A percentile compares a stretch with the other conserved stretches of the same genome.
Conservation (phyloP, 2,888 invertebrate species). For the Agrotis puta region DNA sequence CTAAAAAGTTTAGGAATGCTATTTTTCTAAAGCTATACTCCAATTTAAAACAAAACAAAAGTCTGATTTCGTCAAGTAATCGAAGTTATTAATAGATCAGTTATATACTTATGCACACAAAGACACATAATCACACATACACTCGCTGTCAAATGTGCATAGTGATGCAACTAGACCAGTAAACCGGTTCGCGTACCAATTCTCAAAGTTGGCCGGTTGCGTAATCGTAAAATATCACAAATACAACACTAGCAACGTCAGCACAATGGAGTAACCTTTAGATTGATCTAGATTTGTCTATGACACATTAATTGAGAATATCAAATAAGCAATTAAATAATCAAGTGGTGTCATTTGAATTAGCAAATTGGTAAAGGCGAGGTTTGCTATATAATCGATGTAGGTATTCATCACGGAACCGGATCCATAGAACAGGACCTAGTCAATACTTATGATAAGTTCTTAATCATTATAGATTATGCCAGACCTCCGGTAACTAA, state of each 20-base stretch:
- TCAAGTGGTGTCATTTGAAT: constrained; percentile 36
- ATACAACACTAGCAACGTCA: constrained; percentile 58
- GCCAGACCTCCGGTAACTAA: constrained; percentile 19
- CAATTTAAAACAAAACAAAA: constrained; percentile 38
- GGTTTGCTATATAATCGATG: constrained; percentile 2
- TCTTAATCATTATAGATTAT: constrained; percentile 2
- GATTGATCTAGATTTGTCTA: constrained; percentile 65
- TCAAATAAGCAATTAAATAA: constrained; percentile 46
- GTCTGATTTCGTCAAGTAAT: constrained; percentile 51
- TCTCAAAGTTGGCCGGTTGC: constrained; percentile 70
- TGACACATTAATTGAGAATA: constrained; percentile 51
- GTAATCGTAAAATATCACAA: constrained; percentile 68
- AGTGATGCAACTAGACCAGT: constrained; percentile 76
- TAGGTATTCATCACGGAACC: constrained; percentile 2
- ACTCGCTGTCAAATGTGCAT: constrained; percentile 67
- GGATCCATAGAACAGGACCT: constrained; percentile 29
- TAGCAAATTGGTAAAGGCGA: constrained; percentile 26
- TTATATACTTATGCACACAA: constrained; percentile 42
- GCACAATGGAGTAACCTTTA: constrained; percentile 59
- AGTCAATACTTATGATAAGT: not conserved
- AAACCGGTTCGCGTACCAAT: constrained; percentile 72
- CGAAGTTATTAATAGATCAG: constrained; percentile 66
- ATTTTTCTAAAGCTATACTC: not conserved
- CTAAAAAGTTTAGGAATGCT: too few relatives aligned
- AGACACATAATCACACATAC: constrained; percentile 60